Percentiles rank a stretch among this genome's conserved stretches.
Conservation (phyloP, 2,888 invertebrate genomes). For the Oasisia sp. region DNA sequence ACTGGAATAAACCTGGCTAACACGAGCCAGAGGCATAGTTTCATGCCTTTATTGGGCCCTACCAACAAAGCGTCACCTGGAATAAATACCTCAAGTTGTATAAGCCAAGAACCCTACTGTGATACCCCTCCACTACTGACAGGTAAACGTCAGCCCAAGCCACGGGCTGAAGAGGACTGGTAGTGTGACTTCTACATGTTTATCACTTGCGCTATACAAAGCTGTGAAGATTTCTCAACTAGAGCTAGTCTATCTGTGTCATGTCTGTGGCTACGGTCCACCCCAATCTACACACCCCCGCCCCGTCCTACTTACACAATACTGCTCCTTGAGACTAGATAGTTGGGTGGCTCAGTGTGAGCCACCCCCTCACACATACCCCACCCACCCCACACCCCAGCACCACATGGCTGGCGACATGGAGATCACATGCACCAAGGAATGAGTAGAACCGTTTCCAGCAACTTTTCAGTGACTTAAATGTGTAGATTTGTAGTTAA, state of each 20-base stretch:
- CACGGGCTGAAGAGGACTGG: not conserved
- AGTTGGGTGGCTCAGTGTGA: not conserved
- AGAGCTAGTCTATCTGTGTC: not conserved
- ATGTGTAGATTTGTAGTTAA: not conserved
- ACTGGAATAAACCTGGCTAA: not conserved
- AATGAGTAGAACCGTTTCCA: not conserved
- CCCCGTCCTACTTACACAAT: not conserved
- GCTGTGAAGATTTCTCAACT: not conserved
- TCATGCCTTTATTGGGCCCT: not conserved
- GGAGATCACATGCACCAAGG: not conserved
- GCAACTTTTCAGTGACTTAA: not conserved
- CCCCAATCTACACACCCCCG: not conserved
- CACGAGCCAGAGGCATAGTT: not conserved
- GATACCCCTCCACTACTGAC: not conserved
- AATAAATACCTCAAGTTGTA: conserved; percentile 10
- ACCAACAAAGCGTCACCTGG: not conserved
- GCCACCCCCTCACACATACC: not conserved
- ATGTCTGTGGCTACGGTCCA: not conserved
- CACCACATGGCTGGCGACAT: not conserved
- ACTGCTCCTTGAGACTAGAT: conserved; percentile 6
- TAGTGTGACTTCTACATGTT: not conserved
- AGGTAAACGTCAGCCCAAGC: not conserved
- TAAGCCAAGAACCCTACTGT: not conserved
- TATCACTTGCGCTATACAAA: not conserved
- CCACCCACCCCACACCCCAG: not conserved